These are phyloP conservation scores for Pteropus alecto DNA, from an alignment of 2,113 vertebrate genomes.

Conservation along the genomic window DNA sequence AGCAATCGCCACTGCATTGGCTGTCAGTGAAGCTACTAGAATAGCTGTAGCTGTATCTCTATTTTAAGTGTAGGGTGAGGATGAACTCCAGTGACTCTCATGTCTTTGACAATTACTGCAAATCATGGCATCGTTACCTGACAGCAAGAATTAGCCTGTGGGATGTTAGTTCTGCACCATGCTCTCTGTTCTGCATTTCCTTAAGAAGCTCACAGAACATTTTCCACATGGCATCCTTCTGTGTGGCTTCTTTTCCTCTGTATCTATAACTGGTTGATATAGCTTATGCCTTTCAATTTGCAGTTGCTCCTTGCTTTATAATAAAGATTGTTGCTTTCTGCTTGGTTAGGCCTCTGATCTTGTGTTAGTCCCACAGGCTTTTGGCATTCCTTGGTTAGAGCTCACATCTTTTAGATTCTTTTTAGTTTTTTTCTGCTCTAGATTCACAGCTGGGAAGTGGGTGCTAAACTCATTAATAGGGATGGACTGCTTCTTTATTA, in stretches of 20 bases:
- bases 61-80: not conserved
- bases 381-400: conserved; percentile 56
- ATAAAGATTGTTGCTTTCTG: conserved; percentile 69
- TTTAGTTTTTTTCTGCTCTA: conserved; percentile 52
- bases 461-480: not conserved
- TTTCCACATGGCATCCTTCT: conserved; percentile 67
- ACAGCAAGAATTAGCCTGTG: conserved; percentile 65
- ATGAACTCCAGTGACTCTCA: not conserved
- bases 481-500: not conserved
- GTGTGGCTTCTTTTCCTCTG: conserved; percentile 43
- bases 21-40: not conserved
- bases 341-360: conserved; percentile 42
- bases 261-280: conserved; percentile 42
- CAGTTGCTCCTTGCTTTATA: conserved; percentile 37
- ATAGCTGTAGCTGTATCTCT: not conserved
- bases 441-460: conserved; percentile 39
- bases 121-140: conserved; percentile 62
- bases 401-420: conserved; percentile 39
- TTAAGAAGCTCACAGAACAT: conserved; percentile 61
- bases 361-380: conserved; percentile 64
- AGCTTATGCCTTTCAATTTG: conserved; percentile 50
- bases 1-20: not conserved
- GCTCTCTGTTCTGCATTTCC: conserved; percentile 45
- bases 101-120: conserved; percentile 44
- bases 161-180: conserved; percentile 59